phyloP scores from a whole-genome alignment of 2,888 invertebrate genomes.

The Agapostemon virescens region DNA sequence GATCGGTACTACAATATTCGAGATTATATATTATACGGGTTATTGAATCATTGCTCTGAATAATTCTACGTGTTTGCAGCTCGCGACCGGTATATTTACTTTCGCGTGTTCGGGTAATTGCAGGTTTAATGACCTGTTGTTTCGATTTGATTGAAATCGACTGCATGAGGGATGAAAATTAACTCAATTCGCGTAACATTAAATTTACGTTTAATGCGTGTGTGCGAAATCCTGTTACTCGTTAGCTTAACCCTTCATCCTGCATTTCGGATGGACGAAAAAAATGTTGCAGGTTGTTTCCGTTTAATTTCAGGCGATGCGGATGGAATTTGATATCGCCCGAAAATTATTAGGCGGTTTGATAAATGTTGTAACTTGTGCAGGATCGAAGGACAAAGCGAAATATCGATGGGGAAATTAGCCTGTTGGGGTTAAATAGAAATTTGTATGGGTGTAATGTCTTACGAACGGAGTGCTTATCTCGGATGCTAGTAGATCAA shows the following conservation, averaged over 20 bases:
- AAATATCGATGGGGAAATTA: not conserved
- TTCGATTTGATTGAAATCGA: not conserved
- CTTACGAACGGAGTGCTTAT: constrained; percentile 44
- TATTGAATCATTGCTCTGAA: not conserved
- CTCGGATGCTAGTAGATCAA: constrained; percentile 52
- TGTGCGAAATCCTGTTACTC: not conserved
- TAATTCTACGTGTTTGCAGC: not conserved
- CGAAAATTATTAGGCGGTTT: not conserved
- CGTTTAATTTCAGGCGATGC: too few relatives aligned
- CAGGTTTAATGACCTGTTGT: not conserved
- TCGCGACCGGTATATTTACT: not conserved
- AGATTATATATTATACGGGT: not conserved
- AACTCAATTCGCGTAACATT: not conserved
- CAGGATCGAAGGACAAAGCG: not conserved
- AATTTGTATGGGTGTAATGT: constrained; percentile 3
- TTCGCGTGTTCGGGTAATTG: not conserved
- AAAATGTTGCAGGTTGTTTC: too few relatives aligned
- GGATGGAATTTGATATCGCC: not conserved
- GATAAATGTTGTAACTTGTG: not conserved
- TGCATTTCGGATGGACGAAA: not conserved
- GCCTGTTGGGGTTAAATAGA: not conserved
- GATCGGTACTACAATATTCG: not conserved
- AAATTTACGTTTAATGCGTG: not conserved
- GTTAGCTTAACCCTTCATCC: not conserved
- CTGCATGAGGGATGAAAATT: not conserved